Evolutionary conservation across 1,140 invertebrate species (phyloP).

Genomic region (Goniozus legneri): DNA sequence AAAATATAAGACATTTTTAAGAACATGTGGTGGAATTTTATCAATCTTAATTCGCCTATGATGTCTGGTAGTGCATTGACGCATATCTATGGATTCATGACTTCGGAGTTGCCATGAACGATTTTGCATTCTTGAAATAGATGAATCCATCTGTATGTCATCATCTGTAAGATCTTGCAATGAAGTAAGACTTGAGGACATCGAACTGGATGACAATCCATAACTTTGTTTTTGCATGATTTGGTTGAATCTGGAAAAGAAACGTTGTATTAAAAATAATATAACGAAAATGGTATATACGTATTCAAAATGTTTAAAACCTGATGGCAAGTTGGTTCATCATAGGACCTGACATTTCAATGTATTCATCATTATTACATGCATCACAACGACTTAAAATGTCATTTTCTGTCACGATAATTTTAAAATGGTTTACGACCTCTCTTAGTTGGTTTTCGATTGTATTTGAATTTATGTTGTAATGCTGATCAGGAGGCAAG

Average conservation of each 20-base stretch:
- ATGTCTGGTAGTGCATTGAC: slow-evolving; percentile 43
- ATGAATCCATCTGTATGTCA: too few relatives aligned
- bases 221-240: neutral
- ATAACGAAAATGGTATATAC: neutral
- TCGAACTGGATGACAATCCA: too few relatives aligned
- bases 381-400: slow-evolving; percentile 68
- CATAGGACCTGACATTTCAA: slow-evolving; percentile 47
- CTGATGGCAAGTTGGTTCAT: slow-evolving; percentile 45
- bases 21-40: slow-evolving; percentile 48
- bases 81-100: slow-evolving; percentile 41
- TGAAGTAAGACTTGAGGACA: too few relatives aligned
- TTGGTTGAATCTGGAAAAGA: neutral
- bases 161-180: too few relatives aligned
- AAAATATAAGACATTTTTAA: slow-evolving; percentile 54
- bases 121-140: slow-evolving; percentile 10
- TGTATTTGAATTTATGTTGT: slow-evolving; percentile 47
- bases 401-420: slow-evolving; percentile 58
- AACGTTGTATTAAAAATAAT: neutral
- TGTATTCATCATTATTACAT: slow-evolving; percentile 61
- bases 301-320: slow-evolving; percentile 18
- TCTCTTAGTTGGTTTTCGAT: slow-evolving; percentile 58
- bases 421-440: slow-evolving; percentile 62
- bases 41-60: slow-evolving; percentile 54
- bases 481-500: slow-evolving; percentile 54
- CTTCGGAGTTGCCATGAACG: slow-evolving; percentile 33